Evolutionary conservation across 1,140 invertebrate genomes (phyloP).

Genomic region (Choristoneura fumiferana): DNA sequence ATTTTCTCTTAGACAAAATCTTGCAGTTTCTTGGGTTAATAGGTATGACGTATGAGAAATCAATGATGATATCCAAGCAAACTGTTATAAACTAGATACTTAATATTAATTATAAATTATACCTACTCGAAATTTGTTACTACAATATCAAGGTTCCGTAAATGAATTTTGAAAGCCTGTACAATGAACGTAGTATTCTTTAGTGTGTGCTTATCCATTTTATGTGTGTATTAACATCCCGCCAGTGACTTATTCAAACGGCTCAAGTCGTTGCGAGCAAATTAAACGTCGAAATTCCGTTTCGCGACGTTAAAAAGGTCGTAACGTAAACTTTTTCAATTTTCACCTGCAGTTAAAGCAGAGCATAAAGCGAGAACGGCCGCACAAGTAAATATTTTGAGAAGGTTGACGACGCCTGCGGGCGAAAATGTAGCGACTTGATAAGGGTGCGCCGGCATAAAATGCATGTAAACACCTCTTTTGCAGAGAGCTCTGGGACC

Average conservation of each 20-base stretch:
- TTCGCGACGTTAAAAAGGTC: conserved; percentile 55
- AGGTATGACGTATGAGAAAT: too few species aligned
- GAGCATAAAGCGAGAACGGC: conserved; percentile 56
- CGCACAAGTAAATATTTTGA: conserved; percentile 64
- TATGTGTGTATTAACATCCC: conserved; percentile 1
- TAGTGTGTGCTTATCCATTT: neutral
- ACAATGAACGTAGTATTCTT: too few species aligned
- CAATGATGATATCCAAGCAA: too few species aligned
- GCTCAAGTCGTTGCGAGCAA: conserved; percentile 31
- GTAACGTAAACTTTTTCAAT: conserved; percentile 77
- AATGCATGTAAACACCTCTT: conserved; percentile 71
- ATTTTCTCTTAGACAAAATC: too few species aligned
- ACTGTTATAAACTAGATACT: too few species aligned
- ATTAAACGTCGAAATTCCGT: conserved; percentile 57
- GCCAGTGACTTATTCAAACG: conserved; percentile 14
- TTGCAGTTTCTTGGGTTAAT: too few species aligned
- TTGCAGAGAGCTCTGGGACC: conserved; percentile 42
- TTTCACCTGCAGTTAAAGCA: conserved; percentile 72
- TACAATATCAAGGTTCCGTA: too few species aligned
- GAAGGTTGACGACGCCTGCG: conserved; percentile 65
- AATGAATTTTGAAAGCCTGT: too few species aligned
- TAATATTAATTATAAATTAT: too few species aligned
- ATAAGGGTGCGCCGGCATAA: conserved; percentile 61
- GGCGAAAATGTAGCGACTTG: conserved; percentile 65
- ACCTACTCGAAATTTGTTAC: too few species aligned